Conservation (phyloP, 1,140 invertebrate genomes). For the Aphelinus certus region DNA sequence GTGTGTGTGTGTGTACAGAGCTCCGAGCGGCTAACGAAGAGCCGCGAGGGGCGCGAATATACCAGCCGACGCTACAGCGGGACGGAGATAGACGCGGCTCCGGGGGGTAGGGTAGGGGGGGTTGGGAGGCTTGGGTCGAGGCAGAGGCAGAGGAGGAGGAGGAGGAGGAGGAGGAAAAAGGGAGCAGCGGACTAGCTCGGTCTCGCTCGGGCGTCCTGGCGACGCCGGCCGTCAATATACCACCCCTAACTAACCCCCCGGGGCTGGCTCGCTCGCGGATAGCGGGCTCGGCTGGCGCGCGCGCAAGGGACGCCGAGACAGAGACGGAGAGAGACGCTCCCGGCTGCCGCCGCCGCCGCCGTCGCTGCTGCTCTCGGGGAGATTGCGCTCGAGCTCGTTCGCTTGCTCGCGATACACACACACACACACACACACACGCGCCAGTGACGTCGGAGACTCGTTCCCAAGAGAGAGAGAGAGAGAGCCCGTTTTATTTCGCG, state of each 20-base stretch:
- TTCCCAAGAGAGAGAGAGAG: constrained; percentile 34
- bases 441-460: constrained; percentile 41
- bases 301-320: too few species aligned
- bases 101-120: background rate
- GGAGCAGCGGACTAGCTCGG: constrained; percentile 43
- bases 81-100: background rate
- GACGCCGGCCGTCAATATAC: constrained; percentile 66
- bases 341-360: too few species aligned
- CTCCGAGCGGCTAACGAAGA: background rate
- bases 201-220: constrained; percentile 60
- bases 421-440: constrained; percentile 12
- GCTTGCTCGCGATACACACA: too few species aligned
- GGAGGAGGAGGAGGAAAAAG: constrained; percentile 46
- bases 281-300: too few species aligned
- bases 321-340: too few species aligned
- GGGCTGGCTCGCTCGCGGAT: constrained; percentile 38
- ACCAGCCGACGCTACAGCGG: background rate
- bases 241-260: constrained; percentile 65
- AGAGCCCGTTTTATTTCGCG: constrained; percentile 20
- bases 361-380: too few species aligned
- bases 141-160: constrained; percentile 29
- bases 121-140: constrained; percentile 21
- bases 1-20: background rate
- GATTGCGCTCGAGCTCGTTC: too few species aligned
- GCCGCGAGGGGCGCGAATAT: background rate